These are phyloP conservation scores for Arizona elegans DNA, from an alignment of 2,113 vertebrate genomes.

Conservation along the genomic window DNA sequence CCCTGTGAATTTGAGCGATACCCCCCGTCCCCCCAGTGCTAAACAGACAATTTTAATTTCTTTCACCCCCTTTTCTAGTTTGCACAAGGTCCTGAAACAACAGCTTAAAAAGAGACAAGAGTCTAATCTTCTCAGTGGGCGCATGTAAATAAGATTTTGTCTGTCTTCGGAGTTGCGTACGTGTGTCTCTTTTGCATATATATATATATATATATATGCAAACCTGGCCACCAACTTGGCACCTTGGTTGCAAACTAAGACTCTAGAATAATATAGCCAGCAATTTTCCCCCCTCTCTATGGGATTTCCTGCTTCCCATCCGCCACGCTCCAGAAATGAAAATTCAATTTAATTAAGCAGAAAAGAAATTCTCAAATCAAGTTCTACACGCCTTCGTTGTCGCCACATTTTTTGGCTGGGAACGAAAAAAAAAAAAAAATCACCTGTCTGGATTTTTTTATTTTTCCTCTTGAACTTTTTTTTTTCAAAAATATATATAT, in stretches of 20 bases:
- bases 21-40: neutral
- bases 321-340: neutral
- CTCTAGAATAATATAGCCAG: neutral
- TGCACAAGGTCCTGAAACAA: neutral
- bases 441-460: neutral
- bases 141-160: neutral
- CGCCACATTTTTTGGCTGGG: neutral
- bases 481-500: no score
- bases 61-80: neutral
- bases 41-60: neutral
- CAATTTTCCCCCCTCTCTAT: neutral
- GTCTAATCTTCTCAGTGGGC: neutral
- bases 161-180: neutral
- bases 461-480: no score
- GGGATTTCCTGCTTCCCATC: neutral
- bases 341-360: neutral
- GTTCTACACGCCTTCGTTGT: neutral
- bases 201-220: neutral
- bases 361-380: neutral
- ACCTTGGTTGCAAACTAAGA: neutral
- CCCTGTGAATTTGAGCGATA: neutral
- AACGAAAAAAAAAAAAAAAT: accelerated
- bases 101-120: neutral
- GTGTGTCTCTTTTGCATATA: neutral
- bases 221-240: neutral